Conservation (phyloP, 1,140 invertebrate species). For the Bicyclus anynana region DNA sequence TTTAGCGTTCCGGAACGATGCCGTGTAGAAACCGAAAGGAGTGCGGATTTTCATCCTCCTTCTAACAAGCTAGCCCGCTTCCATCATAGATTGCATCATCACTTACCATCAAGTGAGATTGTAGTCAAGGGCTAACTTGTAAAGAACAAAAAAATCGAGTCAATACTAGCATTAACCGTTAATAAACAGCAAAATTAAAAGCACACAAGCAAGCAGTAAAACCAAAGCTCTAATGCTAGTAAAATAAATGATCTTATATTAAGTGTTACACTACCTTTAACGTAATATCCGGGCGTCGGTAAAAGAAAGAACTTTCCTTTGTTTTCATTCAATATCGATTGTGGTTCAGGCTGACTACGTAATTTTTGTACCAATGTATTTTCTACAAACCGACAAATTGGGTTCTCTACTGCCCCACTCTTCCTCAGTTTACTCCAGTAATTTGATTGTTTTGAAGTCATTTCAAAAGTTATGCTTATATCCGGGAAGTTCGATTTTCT, state of each 20-base stretch:
- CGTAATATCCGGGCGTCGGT: conserved; percentile 11
- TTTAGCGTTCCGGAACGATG: too few relatives aligned
- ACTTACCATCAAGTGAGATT: too few relatives aligned
- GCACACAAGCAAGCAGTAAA: too few relatives aligned
- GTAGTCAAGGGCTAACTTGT: too few relatives aligned
- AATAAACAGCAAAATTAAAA: too few relatives aligned
- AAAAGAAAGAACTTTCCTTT: conserved; percentile 14
- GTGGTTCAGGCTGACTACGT: conserved; percentile 19
- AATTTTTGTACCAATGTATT: conserved; percentile 15
- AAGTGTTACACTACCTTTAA: conserved; percentile 13
- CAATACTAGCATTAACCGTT: too few relatives aligned
- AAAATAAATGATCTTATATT: not conserved
- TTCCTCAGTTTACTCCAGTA: not conserved
- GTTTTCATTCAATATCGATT: conserved; percentile 31
- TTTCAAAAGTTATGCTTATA: not conserved
- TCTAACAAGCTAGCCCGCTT: too few relatives aligned
- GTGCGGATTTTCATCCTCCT: too few relatives aligned
- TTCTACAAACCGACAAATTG: conserved; percentile 7
- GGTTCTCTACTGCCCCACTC: not conserved
- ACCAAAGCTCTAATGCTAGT: not conserved
- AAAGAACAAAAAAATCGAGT: too few relatives aligned
- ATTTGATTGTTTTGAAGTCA: conserved; percentile 1
- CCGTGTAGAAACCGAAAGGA: too few relatives aligned
- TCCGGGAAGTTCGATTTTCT: too few relatives aligned
- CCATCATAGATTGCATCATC: too few relatives aligned